Evolutionary conservation across 2,888 invertebrate genomes (phyloP).

Genomic region (Stenolophus ochropezus): DNA sequence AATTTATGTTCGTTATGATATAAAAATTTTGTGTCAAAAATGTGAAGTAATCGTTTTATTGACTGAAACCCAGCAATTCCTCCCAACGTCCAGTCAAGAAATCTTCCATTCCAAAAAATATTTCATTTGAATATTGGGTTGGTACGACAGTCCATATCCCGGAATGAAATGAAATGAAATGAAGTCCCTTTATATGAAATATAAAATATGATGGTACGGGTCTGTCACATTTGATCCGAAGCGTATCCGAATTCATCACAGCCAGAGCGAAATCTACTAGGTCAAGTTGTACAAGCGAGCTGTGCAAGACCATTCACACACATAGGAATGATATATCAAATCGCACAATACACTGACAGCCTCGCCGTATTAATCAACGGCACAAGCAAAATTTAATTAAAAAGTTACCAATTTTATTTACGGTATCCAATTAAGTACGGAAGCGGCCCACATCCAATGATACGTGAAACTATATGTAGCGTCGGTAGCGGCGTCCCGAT

Average conservation of each 20-base stretch:
- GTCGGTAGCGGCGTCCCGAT: not conserved
- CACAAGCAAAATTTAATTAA: slow-evolving; percentile 59
- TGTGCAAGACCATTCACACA: slow-evolving; percentile 32
- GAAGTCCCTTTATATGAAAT: not conserved
- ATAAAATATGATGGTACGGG: not conserved
- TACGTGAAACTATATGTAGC: slow-evolving; percentile 54
- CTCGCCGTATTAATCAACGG: slow-evolving; percentile 57
- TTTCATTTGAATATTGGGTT: not conserved
- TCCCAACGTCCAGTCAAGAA: too few species aligned
- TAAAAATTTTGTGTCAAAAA: too few species aligned
- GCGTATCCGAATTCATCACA: slow-evolving; percentile 7
- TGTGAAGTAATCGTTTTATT: too few species aligned
- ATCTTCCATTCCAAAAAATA: too few species aligned
- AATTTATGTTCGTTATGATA: too few species aligned
- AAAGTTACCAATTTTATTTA: slow-evolving; percentile 60
- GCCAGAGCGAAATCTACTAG: not conserved
- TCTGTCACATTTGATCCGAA: not conserved
- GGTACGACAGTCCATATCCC: not conserved
- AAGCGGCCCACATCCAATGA: slow-evolving; percentile 49
- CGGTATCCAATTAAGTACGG: slow-evolving; percentile 57
- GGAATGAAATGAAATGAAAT: not conserved
- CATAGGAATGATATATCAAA: slow-evolving; percentile 52
- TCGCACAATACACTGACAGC: slow-evolving; percentile 56
- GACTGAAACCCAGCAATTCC: too few species aligned
- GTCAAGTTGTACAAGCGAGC: slow-evolving; percentile 17